Evolutionary conservation across 2,888 invertebrate genomes (phyloP).

Genomic region (Gandaritis pyraliata): DNA sequence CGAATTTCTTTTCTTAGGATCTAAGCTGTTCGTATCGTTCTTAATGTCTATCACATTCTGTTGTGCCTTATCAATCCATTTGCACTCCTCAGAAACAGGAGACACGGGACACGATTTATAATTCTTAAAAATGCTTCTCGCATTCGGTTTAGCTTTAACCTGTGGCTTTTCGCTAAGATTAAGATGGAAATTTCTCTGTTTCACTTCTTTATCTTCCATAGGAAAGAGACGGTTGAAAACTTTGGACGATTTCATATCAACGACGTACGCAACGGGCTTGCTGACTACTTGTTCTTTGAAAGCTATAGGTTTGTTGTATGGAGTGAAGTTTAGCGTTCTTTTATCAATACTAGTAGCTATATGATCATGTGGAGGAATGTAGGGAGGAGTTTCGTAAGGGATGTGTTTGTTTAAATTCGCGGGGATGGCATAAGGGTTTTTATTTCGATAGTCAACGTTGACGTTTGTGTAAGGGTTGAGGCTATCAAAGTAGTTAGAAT

Average conservation of each 20-base stretch:
- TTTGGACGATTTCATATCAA: conserved; percentile 74
- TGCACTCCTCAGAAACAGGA: conserved; percentile 91
- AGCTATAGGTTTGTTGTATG: conserved; percentile 62
- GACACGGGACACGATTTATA: conserved; percentile 92
- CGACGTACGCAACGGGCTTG: conserved; percentile 65
- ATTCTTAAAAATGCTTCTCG: conserved; percentile 85
- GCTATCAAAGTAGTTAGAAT: conserved; percentile 76
- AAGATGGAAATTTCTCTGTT: conserved; percentile 73
- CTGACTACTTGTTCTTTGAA: conserved; percentile 69
- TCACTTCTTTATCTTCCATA: conserved; percentile 57
- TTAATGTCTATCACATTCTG: conserved; percentile 51
- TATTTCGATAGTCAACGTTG: conserved; percentile 69
- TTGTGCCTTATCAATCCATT: conserved; percentile 83
- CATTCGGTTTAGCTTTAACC: conserved; percentile 66
- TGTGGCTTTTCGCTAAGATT: conserved; percentile 71
- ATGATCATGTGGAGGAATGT: conserved; percentile 78
- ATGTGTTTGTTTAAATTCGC: conserved; percentile 77
- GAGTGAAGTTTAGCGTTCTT: conserved; percentile 54
- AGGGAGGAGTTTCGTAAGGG: conserved; percentile 68
- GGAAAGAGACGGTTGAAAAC: conserved; percentile 78
- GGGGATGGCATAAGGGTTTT: conserved; percentile 82
- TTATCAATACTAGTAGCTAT: conserved; percentile 52
- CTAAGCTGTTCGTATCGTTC: conserved; percentile 67
- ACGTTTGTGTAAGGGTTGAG: conserved; percentile 67
- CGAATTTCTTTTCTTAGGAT: conserved; percentile 84